A percentile compares a stretch with the other conserved stretches of the same genome.
Conservation (phyloP, 2,888 invertebrate genomes). For the Aleiodes testaceus region DNA sequence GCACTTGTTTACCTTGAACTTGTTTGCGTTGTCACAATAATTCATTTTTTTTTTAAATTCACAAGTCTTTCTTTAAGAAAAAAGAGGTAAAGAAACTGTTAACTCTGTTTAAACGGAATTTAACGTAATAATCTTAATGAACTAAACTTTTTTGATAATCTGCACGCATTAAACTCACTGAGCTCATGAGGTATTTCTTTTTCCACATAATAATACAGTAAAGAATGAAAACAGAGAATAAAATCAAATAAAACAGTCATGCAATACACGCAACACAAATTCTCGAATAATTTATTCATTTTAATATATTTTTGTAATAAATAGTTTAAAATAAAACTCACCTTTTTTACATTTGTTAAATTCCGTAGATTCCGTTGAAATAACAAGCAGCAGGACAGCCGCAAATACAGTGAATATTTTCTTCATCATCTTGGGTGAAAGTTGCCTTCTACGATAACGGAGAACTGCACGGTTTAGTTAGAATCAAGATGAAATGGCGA, state of each 20-base stretch:
- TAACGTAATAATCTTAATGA: too few relatives aligned
- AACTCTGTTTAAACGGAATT: too few relatives aligned
- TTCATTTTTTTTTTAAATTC: conserved; percentile 18
- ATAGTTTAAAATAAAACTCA: conserved; percentile 44
- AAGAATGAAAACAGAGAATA: not conserved
- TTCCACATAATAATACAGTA: not conserved
- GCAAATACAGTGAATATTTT: conserved; percentile 63
- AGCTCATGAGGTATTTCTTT: not conserved
- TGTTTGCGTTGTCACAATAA: conserved; percentile 13
- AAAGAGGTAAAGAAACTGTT: too few relatives aligned
- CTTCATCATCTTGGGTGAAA: conserved; percentile 4
- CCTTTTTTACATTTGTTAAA: conserved; percentile 57
- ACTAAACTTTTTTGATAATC: too few relatives aligned
- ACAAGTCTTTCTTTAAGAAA: not conserved
- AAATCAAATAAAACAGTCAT: conserved; percentile 5
- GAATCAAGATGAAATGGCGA: not conserved
- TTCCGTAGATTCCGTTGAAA: conserved; percentile 55
- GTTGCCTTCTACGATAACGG: conserved; percentile 18
- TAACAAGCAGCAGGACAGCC: conserved; percentile 51
- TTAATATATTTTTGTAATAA: conserved; percentile 41
- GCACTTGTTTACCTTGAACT: conserved; percentile 48
- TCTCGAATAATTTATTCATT: not conserved
- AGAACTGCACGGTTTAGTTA: conserved; percentile 27
- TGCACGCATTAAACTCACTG: too few relatives aligned
- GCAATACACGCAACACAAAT: conserved; percentile 35